phyloP scores from a whole-genome alignment of 2,113 vertebrate genomes.

The Tachycineta bicolor region DNA sequence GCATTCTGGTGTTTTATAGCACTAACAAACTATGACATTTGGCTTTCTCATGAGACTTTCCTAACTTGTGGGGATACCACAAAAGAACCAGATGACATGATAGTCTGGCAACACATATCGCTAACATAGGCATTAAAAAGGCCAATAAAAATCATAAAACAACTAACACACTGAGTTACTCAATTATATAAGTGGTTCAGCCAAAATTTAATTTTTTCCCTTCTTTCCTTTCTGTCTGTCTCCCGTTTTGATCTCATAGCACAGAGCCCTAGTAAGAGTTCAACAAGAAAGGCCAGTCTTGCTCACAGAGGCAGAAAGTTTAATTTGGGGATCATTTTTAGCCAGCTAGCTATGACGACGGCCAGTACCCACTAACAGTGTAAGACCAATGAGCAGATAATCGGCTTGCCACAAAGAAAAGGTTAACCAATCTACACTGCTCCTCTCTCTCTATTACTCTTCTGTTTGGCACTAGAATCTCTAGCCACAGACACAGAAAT shows the following conservation, averaged over 20 bases:
- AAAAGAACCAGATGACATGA: constrained; percentile 54
- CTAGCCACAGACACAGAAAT: constrained; percentile 65
- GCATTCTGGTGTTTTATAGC: constrained; percentile 44
- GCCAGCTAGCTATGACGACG: not conserved
- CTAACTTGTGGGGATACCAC: constrained; percentile 51
- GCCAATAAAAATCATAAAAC: constrained; percentile 21
- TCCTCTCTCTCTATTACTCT: constrained; percentile 13
- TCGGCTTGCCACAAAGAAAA: constrained; percentile 16
- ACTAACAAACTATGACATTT: constrained; percentile 37
- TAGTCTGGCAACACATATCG: constrained; percentile 32
- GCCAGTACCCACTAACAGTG: not conserved
- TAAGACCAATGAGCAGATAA: not conserved
- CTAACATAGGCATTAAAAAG: constrained; percentile 38
- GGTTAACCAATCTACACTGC: constrained; percentile 22
- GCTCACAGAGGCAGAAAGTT: not conserved
- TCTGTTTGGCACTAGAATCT: constrained; percentile 17
- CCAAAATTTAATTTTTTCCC: not conserved
- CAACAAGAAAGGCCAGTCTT: not conserved
- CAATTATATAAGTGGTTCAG: not conserved
- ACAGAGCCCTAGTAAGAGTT: not conserved
- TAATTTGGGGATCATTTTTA: not conserved
- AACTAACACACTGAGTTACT: not conserved
- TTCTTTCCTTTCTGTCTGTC: not conserved
- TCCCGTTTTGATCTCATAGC: not conserved
- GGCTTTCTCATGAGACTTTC: constrained; percentile 48